These are phyloP conservation scores for Oscheius sp. DNA, from an alignment of 2,888 invertebrate genomes.

Conservation along the genomic window DNA sequence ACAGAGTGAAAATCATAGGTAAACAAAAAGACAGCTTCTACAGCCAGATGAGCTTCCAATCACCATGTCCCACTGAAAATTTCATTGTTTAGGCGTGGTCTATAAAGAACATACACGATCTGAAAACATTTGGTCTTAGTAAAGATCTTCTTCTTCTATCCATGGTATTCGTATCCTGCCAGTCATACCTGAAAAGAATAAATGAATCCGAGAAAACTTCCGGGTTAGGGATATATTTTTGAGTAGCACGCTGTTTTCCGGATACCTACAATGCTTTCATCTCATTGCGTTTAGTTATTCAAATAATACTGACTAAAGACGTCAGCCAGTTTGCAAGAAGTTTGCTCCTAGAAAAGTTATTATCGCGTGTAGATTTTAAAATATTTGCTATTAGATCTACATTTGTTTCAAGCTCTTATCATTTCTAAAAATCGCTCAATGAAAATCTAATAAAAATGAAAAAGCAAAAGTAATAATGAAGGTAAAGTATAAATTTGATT, in stretches of 20 bases:
- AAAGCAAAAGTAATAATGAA: too few species aligned
- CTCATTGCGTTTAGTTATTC: not conserved
- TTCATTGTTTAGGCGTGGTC: not conserved
- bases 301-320: not conserved
- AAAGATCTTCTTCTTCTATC: conserved; percentile 1
- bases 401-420: too few species aligned
- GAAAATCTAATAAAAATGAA: too few species aligned
- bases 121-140: not conserved
- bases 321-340: too few species aligned
- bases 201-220: not conserved
- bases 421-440: too few species aligned
- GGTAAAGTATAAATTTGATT: too few species aligned
- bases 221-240: not conserved
- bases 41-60: conserved; percentile 1
- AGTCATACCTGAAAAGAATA: conserved; percentile 55
- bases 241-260: not conserved
- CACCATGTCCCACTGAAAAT: conserved; percentile 1
- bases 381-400: too few species aligned
- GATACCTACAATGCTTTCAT: conserved; percentile 4
- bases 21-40: not conserved
- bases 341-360: too few species aligned
- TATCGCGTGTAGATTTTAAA: too few species aligned
- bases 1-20: not conserved
- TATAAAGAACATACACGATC: not conserved
- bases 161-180: conserved; percentile 43